phyloP scores from a whole-genome alignment of 2,797 vertebrate species.

The Smutsia gigantea region DNA sequence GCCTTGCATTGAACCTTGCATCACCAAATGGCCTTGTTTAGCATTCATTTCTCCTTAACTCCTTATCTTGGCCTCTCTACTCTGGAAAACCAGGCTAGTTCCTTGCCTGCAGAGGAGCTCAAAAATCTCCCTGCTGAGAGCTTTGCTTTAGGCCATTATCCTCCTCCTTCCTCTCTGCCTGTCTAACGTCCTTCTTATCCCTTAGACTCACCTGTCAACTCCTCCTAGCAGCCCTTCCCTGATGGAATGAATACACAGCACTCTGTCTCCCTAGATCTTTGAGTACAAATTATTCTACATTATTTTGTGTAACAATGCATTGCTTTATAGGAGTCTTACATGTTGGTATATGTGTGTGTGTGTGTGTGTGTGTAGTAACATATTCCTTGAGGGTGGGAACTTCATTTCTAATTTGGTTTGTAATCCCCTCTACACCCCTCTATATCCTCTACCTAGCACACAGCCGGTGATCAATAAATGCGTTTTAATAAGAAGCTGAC shows the following conservation, averaged over 20 bases:
- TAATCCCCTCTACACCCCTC: background rate
- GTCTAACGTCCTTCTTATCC: background rate
- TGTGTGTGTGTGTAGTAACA: background rate
- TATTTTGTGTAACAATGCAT: background rate
- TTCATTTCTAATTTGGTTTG: slow-evolving; percentile 49
- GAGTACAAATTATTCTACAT: background rate
- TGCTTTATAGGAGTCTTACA: background rate
- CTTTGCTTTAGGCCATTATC: background rate
- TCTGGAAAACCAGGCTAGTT: background rate
- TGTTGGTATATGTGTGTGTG: background rate
- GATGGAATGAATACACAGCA: background rate
- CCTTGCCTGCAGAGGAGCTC: background rate
- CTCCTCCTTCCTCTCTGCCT: background rate
- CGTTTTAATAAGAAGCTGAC: slow-evolving; percentile 59
- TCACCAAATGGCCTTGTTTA: background rate
- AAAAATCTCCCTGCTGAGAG: background rate
- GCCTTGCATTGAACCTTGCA: background rate
- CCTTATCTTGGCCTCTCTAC: background rate
- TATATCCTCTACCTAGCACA: background rate
- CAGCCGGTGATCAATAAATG: slow-evolving; percentile 64
- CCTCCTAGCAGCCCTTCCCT: background rate
- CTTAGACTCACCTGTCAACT: background rate
- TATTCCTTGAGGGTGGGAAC: background rate
- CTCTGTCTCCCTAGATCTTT: background rate
- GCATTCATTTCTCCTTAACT: background rate